These are phyloP conservation scores for Eupristina koningsbergeri DNA, from an alignment of 1,140 invertebrate genomes.

Conservation along the genomic window DNA sequence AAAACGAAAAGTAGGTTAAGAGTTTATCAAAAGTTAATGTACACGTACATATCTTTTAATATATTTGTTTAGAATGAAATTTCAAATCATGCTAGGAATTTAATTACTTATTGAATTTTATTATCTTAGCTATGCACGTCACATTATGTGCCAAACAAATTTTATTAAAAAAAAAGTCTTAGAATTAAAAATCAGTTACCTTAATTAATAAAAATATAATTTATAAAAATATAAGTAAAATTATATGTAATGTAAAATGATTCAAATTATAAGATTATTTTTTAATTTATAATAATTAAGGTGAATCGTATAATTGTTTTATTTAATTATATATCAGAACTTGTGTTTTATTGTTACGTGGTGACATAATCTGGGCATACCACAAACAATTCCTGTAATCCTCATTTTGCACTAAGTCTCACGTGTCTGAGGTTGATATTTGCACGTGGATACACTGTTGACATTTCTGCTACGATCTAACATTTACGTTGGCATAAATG, in stretches of 20 bases:
- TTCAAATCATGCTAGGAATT: not conserved
- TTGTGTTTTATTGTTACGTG: not conserved
- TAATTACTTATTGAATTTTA: not conserved
- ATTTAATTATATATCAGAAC: not conserved
- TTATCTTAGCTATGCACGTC: not conserved
- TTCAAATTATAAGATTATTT: not conserved
- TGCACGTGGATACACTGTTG: constrained; percentile 8
- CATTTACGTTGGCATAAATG: not conserved
- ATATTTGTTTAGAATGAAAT: not conserved
- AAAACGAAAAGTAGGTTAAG: not conserved
- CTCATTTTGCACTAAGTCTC: not conserved
- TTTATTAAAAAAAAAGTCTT: not conserved
- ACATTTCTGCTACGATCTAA: not conserved
- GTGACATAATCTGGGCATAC: not conserved
- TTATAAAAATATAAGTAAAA: not conserved
- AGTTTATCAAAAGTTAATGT: not conserved
- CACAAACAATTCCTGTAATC: not conserved
- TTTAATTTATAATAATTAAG: not conserved
- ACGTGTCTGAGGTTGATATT: not conserved
- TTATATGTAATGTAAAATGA: not conserved
- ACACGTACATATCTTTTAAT: not conserved
- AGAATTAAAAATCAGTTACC: not conserved
- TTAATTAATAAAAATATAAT: not conserved
- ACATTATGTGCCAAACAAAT: not conserved
- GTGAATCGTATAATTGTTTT: not conserved